Evolutionary conservation across 2,113 vertebrate species (phyloP).

Genomic region (Crotophaga sulcirostris): DNA sequence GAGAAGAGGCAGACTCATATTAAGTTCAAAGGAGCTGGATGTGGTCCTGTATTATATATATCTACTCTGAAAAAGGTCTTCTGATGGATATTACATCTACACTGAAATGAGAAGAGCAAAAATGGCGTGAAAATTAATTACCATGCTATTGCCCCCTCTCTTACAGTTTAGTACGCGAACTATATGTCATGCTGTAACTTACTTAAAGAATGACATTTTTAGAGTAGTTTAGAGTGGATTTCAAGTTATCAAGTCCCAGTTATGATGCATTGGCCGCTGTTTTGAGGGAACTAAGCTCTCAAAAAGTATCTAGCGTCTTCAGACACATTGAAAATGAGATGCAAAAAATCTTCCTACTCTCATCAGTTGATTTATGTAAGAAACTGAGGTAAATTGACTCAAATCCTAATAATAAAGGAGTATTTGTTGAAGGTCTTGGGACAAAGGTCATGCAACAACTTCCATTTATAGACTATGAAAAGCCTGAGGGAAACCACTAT

Average conservation of each 20-base stretch:
- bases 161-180: background rate
- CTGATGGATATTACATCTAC: background rate
- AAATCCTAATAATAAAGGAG: background rate
- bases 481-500: background rate
- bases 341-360: background rate
- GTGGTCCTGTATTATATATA: background rate
- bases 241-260: background rate
- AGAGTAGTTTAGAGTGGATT: background rate
- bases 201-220: background rate
- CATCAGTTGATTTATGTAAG: background rate
- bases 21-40: slow-evolving; percentile 45
- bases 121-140: slow-evolving; percentile 44
- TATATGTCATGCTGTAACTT: background rate
- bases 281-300: background rate
- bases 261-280: background rate
- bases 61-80: background rate
- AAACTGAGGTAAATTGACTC: background rate
- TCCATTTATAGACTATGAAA: background rate
- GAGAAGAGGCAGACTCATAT: background rate
- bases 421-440: background rate
- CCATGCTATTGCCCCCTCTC: background rate
- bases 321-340: background rate
- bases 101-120: background rate
- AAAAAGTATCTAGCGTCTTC: background rate
- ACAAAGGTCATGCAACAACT: background rate